These are phyloP conservation scores for Phyllotreta striolata DNA, from an alignment of 2,888 invertebrate species.

Conservation along the genomic window DNA sequence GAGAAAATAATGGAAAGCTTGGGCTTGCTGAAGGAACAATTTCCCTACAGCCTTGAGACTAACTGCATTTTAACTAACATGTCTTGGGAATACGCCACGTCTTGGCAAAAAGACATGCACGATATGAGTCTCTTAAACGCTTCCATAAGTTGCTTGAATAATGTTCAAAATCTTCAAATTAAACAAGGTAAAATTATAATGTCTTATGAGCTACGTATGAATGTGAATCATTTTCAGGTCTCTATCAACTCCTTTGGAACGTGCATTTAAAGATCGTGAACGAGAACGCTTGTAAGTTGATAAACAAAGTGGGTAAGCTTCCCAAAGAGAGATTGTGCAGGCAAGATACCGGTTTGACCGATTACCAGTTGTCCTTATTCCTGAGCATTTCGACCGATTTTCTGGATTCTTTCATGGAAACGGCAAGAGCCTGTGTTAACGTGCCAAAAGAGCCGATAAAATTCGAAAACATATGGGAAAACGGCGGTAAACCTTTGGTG, in stretches of 20 bases:
- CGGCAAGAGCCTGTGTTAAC: conserved; percentile 56
- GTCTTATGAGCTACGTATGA: too few relatives aligned
- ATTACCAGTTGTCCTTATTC: conserved; percentile 67
- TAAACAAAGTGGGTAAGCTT: conserved; percentile 82
- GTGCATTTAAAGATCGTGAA: conserved; percentile 84
- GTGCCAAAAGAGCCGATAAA: conserved; percentile 58
- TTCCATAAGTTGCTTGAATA: conserved; percentile 73
- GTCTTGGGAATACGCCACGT: conserved; percentile 89
- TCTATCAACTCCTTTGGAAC: conserved; percentile 88
- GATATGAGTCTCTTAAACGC: conserved; percentile 72
- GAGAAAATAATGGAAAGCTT: conserved; percentile 69
- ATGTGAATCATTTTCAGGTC: conserved; percentile 42
- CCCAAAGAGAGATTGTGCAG: conserved; percentile 85
- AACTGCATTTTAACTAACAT: conserved; percentile 84
- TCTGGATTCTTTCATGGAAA: conserved; percentile 62
- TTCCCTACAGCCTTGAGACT: conserved; percentile 85
- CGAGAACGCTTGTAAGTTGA: conserved; percentile 77
- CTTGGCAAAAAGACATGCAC: conserved; percentile 83
- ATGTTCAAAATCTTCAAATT: conserved; percentile 72
- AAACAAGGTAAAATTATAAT: conserved; percentile 80
- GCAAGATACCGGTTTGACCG: conserved; percentile 78
- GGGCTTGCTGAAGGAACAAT: conserved; percentile 74
- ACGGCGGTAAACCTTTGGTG: conserved; percentile 71
- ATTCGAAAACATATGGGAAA: conserved; percentile 75
- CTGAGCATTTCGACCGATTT: conserved; percentile 63